phyloP scores from a whole-genome alignment of 2,888 invertebrate species.

The Eulithis testata region DNA sequence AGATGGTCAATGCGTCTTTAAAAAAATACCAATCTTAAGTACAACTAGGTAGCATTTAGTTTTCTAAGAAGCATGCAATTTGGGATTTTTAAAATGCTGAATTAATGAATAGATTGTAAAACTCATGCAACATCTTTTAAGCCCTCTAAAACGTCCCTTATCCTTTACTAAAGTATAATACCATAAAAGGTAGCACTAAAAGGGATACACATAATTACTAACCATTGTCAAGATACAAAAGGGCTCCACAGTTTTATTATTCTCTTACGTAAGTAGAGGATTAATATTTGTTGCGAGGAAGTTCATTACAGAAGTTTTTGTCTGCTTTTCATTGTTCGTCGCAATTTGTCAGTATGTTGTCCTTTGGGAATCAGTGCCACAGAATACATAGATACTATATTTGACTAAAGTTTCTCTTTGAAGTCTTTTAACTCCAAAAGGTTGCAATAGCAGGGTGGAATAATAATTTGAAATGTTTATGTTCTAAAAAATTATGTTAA shows the following conservation, averaged over 20 bases:
- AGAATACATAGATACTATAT: constrained; percentile 3
- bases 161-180: constrained; percentile 47
- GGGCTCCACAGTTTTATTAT: constrained; percentile 51
- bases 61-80: background rate
- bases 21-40: too few relatives aligned
- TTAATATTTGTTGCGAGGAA: constrained; percentile 52
- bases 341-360: constrained; percentile 81
- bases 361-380: constrained; percentile 62
- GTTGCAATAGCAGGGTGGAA: too few relatives aligned
- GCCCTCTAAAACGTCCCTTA: constrained; percentile 38
- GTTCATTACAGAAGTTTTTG: constrained; percentile 57
- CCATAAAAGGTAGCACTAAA: constrained; percentile 51
- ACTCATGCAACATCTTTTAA: constrained; percentile 46
- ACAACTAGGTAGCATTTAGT: background rate
- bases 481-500: too few relatives aligned
- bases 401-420: constrained; percentile 4
- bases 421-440: background rate
- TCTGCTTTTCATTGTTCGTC: constrained; percentile 65
- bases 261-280: constrained; percentile 52
- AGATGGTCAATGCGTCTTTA: too few relatives aligned
- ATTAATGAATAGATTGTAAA: constrained; percentile 35
- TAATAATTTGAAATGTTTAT: too few relatives aligned
- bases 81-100: constrained; percentile 8
- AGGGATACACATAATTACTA: constrained; percentile 43
- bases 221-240: constrained; percentile 51